Conservation (phyloP, 2,888 invertebrate genomes). For the Dryomyza anilis region DNA sequence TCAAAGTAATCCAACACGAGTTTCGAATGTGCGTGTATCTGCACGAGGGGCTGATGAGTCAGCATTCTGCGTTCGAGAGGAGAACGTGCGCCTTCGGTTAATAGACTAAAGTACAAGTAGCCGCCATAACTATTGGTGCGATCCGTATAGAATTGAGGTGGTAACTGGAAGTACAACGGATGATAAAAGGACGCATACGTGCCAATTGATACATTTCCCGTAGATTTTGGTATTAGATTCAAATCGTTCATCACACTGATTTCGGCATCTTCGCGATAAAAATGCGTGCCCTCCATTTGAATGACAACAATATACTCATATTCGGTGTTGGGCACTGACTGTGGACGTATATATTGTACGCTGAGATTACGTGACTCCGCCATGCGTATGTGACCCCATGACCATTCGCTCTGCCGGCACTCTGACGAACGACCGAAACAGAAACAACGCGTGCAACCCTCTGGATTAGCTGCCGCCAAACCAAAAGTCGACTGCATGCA, state of each 20-base stretch:
- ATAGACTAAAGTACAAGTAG: conserved; percentile 76
- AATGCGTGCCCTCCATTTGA: conserved; percentile 56
- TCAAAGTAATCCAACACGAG: conserved; percentile 79
- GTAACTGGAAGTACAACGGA: conserved; percentile 66
- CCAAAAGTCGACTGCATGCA: conserved; percentile 90
- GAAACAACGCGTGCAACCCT: conserved; percentile 94
- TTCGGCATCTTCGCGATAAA: conserved; percentile 60
- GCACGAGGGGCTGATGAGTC: conserved; percentile 76
- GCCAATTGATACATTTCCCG: conserved; percentile 61
- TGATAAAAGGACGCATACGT: conserved; percentile 55
- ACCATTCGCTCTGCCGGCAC: conserved; percentile 81
- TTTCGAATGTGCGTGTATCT: conserved; percentile 76
- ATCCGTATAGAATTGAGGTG: conserved; percentile 83
- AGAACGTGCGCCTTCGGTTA: conserved; percentile 69
- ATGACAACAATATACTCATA: conserved; percentile 60
- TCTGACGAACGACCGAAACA: conserved; percentile 87
- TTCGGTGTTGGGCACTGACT: conserved; percentile 49
- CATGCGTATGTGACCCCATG: conserved; percentile 80
- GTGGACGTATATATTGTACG: conserved; percentile 53
- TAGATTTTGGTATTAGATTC: conserved; percentile 68
- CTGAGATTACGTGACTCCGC: conserved; percentile 64
- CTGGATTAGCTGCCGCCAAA: conserved; percentile 74
- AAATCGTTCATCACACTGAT: conserved; percentile 67
- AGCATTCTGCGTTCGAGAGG: conserved; percentile 66
- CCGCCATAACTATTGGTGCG: conserved; percentile 91